Base-by-base conservation (phyloP, 2,113 vertebrate species). In the Neotragus pygmaeus region DNA sequence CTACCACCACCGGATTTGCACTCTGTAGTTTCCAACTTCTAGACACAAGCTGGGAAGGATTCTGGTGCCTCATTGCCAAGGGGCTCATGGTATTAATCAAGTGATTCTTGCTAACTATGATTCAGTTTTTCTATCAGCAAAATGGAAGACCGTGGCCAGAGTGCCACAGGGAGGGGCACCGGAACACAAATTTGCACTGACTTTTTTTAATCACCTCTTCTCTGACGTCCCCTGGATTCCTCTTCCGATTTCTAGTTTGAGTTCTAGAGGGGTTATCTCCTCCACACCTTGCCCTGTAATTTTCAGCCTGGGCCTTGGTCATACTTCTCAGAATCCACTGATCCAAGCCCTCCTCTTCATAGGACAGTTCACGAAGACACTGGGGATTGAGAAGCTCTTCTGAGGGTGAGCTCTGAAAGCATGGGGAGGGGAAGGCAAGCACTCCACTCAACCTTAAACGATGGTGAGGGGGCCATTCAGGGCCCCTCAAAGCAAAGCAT, bases 291-390 rank as follows among this genome's bases (percentile, higher is more conserved):
- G 7, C 36, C 60, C 73, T 94, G 70, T 55, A 27, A 8, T 14
- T 53, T n/a, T 84, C 75, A 55, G 47, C 30, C 47, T 36, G 49
- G 47, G 45, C 49, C 77, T 78, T 84, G 30, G 75, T 88, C 33
- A 27, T 64, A 28, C 43, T 90, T 96, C 90, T 83, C 89, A 95
- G 94, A 97, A 91, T 51, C 96, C 33, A 77, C 58, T 87, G 84
- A 70, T 91, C 55, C 16, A 92, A 85, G 43, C 51, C 77, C 62
- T 88, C 58, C 55, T 95, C 81, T 94, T 85, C 60, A 45, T 23
- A 49, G 75, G 64, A 83, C 51, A 88, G 87, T 93, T 84, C 51
- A 88, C 70, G 43, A 75, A 84, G 57, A 97, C 94, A 51, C 49
- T 13, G 21, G 51, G 75, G 81, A 27, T 2, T 47, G 39, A 91